Base-by-base conservation (phyloP, 2,113 vertebrate genomes). In the Cyprinodon tularosa region DNA sequence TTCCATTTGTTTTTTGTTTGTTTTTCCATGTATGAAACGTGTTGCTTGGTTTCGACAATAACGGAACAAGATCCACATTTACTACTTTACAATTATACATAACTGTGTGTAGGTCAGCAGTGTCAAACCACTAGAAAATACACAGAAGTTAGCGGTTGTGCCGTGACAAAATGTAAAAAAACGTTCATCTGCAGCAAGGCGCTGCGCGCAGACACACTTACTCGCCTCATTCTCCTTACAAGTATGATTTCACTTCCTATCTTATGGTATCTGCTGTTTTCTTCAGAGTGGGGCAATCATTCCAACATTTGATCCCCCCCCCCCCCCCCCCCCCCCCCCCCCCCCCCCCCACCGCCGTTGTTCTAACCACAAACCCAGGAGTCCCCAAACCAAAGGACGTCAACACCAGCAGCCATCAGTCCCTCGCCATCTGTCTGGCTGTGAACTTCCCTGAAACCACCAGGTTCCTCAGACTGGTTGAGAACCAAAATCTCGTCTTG, bases 241-340 rank as follows among this genome's bases (percentile, higher is more conserved):
- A 36, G 66, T 81, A 77, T 85, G 40, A 81, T 90, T 84, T 86
- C 66, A 36, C 71, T 73, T 77, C 80, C 61, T 68, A 62, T 68
- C 80, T 29, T 62, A 57, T 40, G 6, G 36, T n/a, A 17, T 74
- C 83, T 47, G 6, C 66, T 65, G 78, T 86, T 29, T 82, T 86
- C 71, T 80, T 48, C 73, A 73, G 71, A 60, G 88, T 57, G 86
- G 79, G 81, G 83, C 83, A 80, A 78, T 83, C 59, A 74, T 80
- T 86, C 66, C 57, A 76, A 81, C 77, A 83, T 40, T 81, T 62
- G 64, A 71, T 4, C 36, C 59, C 29, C 2, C 53, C 15, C 47
- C 67, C 64, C 62, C 29, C 1, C 53, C 20, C 53, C 69, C 71
- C 1, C 53, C 20, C 53, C 36, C 59, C 29, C 2, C 53, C 36